phyloP scores from a whole-genome alignment of 1,140 invertebrate species.

The Zophobas atratus region DNA sequence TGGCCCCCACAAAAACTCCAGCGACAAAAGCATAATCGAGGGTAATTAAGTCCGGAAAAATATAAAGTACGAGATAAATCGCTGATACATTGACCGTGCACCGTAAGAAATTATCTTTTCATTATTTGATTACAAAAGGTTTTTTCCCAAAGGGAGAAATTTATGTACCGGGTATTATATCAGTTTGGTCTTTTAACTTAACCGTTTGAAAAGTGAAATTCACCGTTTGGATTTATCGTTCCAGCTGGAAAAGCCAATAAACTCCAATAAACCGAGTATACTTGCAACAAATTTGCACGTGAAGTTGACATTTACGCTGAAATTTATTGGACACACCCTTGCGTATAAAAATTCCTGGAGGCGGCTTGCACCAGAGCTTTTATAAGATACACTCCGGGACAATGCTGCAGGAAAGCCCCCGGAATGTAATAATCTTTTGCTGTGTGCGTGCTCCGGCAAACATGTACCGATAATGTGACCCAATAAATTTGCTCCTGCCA shows the following conservation, averaged over 20 bases:
- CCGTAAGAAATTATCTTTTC: slow-evolving; percentile 30
- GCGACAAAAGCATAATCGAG: slow-evolving; percentile 15
- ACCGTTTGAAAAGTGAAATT: slow-evolving; percentile 39
- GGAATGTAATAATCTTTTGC: slow-evolving; percentile 42
- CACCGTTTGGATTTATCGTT: slow-evolving; percentile 27
- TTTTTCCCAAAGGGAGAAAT: slow-evolving; percentile 4
- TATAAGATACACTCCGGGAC: slow-evolving; percentile 38
- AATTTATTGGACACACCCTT: slow-evolving; percentile 40
- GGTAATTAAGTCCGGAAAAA: slow-evolving; percentile 29
- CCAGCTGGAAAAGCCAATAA: slow-evolving; percentile 37
- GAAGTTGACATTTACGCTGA: slow-evolving; percentile 41
- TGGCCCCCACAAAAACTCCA: neutral
- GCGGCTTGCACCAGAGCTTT: slow-evolving; percentile 30
- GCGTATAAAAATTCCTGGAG: slow-evolving; percentile 38
- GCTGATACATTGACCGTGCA: slow-evolving; percentile 20
- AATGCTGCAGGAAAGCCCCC: slow-evolving; percentile 23
- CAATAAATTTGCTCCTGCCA: slow-evolving; percentile 15
- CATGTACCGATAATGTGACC: slow-evolving; percentile 22
- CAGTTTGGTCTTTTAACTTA: slow-evolving; percentile 11
- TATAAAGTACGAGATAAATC: slow-evolving; percentile 5
- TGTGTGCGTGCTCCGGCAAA: slow-evolving; percentile 18
- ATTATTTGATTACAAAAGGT: slow-evolving; percentile 23
- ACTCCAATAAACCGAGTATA: slow-evolving; percentile 33
- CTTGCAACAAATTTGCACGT: slow-evolving; percentile 42
- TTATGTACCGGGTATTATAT: neutral